phyloP scores from a whole-genome alignment of 2,113 vertebrate species.

The Trochalopteron elliotii region DNA sequence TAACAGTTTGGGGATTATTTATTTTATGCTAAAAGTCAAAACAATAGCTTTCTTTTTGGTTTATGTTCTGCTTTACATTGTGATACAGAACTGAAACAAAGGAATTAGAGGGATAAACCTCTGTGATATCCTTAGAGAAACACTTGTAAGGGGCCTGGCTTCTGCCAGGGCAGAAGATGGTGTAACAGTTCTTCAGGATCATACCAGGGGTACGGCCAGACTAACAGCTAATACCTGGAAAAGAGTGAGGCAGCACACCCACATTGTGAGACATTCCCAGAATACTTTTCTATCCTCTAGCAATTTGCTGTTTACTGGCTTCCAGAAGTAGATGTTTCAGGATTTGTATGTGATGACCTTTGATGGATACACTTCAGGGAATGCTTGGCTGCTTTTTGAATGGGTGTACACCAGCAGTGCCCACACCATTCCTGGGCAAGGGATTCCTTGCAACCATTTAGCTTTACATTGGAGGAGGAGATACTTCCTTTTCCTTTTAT shows the following conservation, averaged over 20 bases:
- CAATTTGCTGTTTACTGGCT: not conserved
- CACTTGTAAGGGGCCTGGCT: not conserved
- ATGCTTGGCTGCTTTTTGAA: not conserved
- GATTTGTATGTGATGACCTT: not conserved
- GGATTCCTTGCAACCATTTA: not conserved
- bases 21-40: not conserved
- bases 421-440: not conserved
- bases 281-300: not conserved
- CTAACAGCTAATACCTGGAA: not conserved
- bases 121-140: not conserved
- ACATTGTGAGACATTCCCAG: fast-evolving
- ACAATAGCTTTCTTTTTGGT: not conserved
- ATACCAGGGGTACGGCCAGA: not conserved
- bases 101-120: not conserved
- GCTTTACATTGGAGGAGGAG: not conserved
- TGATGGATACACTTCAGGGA: not conserved
- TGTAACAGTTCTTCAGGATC: not conserved
- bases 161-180: not conserved
- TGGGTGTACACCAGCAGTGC: fast-evolving
- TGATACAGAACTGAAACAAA: not conserved
- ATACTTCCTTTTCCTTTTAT: not conserved
- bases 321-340: not conserved
- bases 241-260: fast-evolving
- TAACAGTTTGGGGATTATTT: not conserved
- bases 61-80: not conserved